These are phyloP conservation scores for Sipha flava DNA, from an alignment of 1,140 invertebrate species.

Conservation along the genomic window DNA sequence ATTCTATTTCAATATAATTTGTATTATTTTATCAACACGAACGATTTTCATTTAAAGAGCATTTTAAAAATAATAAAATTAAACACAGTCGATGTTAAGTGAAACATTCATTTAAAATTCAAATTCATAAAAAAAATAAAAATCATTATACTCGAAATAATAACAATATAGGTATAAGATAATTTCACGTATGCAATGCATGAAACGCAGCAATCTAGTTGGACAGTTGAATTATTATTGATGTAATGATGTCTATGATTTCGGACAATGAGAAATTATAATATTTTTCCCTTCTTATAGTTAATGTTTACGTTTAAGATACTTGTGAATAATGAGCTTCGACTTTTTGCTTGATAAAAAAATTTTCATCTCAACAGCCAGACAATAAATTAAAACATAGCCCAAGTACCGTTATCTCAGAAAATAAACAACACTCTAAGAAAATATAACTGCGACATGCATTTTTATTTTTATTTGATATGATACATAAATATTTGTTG, in stretches of 20 bases:
- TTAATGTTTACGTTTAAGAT: not conserved
- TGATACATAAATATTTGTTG: not conserved
- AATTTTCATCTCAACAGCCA: not conserved
- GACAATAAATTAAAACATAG: not conserved
- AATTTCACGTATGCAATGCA: not conserved
- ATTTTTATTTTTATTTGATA: not conserved
- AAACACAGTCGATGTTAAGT: not conserved
- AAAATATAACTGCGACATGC: not conserved
- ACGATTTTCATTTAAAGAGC: too few relatives aligned
- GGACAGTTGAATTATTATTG: too few relatives aligned
- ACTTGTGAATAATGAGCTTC: not conserved
- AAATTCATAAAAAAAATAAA: not conserved
- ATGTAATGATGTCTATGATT: not conserved
- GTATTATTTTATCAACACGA: too few relatives aligned
- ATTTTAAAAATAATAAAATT: not conserved
- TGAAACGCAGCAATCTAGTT: not conserved
- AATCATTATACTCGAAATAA: not conserved
- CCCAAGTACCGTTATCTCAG: not conserved
- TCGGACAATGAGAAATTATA: not conserved
- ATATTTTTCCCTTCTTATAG: not conserved
- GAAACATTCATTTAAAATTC: too few relatives aligned
- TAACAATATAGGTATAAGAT: not conserved
- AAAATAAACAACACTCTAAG: not conserved
- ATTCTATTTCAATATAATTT: too few relatives aligned
- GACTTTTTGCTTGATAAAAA: slow-evolving; percentile 1